A percentile compares a stretch with the other conserved stretches of the same genome.
phyloP scores from a whole-genome alignment of 2,888 invertebrate genomes.

The Flexamia atlantica region DNA sequence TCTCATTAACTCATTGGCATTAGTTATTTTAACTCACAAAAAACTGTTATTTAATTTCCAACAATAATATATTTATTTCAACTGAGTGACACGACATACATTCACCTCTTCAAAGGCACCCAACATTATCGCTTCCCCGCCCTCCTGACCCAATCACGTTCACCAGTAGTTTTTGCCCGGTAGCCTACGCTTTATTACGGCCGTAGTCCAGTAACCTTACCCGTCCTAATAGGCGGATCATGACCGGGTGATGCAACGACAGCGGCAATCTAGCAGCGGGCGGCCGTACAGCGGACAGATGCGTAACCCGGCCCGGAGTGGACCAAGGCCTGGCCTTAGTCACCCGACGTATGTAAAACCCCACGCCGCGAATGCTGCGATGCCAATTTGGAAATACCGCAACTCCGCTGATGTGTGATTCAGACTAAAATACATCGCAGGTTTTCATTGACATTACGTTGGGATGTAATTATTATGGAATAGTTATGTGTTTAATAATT shows the following conservation, averaged over 20 bases:
- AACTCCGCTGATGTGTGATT: background rate
- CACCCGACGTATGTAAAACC: background rate
- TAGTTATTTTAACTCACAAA: too few species aligned
- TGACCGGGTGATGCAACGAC: slow-evolving; percentile 15
- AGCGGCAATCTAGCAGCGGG: background rate
- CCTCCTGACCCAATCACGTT: background rate
- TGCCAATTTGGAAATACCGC: too few species aligned
- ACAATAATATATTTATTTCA: too few species aligned
- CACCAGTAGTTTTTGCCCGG: background rate
- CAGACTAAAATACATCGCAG: background rate
- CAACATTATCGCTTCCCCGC: too few species aligned
- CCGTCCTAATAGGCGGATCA: slow-evolving; percentile 22
- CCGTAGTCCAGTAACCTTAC: slow-evolving; percentile 31
- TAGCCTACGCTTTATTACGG: background rate
- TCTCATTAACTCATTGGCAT: too few species aligned
- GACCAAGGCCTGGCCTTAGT: background rate
- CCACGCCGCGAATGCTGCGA: background rate
- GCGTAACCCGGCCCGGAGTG: background rate
- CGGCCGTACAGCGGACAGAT: slow-evolving; percentile 21
- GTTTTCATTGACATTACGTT: too few species aligned
- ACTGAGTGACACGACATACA: too few species aligned
- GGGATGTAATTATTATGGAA: too few species aligned
- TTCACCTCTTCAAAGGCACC: too few species aligned
- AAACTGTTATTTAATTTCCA: too few species aligned
- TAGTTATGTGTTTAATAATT: too few species aligned